Percentiles rank a stretch among this genome's conserved stretches.
Conservation (phyloP, 2,797 vertebrate genomes). For the Prionace glauca region DNA sequence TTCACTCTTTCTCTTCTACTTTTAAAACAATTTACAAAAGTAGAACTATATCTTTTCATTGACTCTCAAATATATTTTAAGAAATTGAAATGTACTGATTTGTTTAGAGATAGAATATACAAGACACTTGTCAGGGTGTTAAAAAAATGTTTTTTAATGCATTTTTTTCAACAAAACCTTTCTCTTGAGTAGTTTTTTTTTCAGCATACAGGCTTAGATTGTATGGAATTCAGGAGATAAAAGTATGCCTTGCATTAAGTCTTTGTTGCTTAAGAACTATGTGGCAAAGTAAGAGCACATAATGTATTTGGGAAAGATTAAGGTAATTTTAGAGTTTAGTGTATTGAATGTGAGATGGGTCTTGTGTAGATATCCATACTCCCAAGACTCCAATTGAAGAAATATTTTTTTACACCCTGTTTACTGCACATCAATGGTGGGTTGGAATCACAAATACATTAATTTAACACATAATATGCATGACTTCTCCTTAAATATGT, state of each 20-base stretch:
- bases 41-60: neutral
- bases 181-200: neutral
- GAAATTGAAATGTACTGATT: slow-evolving; percentile 3
- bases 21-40: slow-evolving; percentile 42
- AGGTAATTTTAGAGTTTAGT: neutral
- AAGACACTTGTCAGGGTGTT: slow-evolving; percentile 19
- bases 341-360: neutral
- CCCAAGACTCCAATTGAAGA: neutral
- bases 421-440: neutral
- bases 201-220: slow-evolving; percentile 1
- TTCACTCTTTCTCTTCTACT: slow-evolving; percentile 68
- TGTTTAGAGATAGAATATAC: neutral
- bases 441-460: slow-evolving; percentile 43
- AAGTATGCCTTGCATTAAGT: neutral
- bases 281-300: neutral
- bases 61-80: slow-evolving; percentile 1
- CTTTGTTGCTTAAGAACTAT: neutral
- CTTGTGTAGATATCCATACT: neutral
- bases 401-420: slow-evolving; percentile 32
- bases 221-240: neutral
- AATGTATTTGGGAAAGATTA: neutral
- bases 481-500: slow-evolving; percentile 55
- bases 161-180: slow-evolving; percentile 3
- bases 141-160: neutral
- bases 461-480: slow-evolving; percentile 55